phyloP scores from a whole-genome alignment of 1,140 invertebrate genomes.

The Drosophila triauraria region DNA sequence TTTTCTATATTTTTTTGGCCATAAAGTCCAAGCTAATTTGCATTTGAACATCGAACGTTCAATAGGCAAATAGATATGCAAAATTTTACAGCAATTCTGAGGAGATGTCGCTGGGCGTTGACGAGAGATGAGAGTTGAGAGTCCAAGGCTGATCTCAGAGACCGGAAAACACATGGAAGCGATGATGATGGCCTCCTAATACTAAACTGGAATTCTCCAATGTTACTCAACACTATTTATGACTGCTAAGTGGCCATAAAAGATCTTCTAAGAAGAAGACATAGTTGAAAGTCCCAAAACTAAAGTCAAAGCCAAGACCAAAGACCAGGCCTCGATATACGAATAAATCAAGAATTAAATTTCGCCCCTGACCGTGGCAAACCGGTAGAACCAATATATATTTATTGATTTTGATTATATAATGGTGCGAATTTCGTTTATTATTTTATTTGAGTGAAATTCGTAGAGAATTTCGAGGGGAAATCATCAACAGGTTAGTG shows the following conservation, averaged over 20 bases:
- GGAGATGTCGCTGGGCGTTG: constrained; percentile 10
- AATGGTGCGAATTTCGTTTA: constrained; percentile 22
- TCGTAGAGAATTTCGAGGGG: neutral
- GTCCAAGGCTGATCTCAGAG: constrained; percentile 23
- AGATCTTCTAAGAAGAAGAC: constrained; percentile 42
- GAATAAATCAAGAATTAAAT: constrained; percentile 48
- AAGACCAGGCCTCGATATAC: constrained; percentile 6
- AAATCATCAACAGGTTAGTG: constrained; percentile 50
- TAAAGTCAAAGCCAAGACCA: constrained; percentile 23
- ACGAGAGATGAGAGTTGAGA: constrained; percentile 11
- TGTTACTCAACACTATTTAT: constrained; percentile 50
- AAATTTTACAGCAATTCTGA: constrained; percentile 59
- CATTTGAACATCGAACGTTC: constrained; percentile 50
- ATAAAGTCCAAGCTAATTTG: constrained; percentile 58
- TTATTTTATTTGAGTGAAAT: constrained; percentile 28
- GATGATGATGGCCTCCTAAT: constrained; percentile 29
- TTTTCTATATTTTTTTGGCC: constrained; percentile 26
- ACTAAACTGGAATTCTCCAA: constrained; percentile 38
- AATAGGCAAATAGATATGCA: constrained; percentile 70
- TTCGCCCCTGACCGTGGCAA: constrained; percentile 17
- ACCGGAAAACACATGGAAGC: constrained; percentile 10
- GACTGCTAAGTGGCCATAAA: constrained; percentile 52
- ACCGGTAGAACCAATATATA: constrained; percentile 33
- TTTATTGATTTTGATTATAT: constrained; percentile 31
- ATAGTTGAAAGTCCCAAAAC: constrained; percentile 19